A percentile compares a stretch with the other conserved stretches of the same genome.
Conservation (phyloP, 2,888 invertebrate species). For the Prosopocoilus inquinatus region DNA sequence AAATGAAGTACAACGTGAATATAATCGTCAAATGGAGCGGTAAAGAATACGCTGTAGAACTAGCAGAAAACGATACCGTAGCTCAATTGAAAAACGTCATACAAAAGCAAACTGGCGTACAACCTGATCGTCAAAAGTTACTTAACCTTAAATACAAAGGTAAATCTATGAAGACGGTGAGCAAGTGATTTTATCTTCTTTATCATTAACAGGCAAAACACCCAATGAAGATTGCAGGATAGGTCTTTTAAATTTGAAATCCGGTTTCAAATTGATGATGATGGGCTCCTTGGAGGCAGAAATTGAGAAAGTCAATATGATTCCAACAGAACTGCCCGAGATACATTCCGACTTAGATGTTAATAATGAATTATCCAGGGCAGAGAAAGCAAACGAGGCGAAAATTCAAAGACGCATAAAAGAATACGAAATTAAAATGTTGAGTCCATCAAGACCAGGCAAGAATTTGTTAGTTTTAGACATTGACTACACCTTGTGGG, state of each 20-base stretch:
- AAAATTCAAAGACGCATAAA: conserved; percentile 81
- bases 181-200: not conserved
- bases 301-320: conserved; percentile 77
- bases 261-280: conserved; percentile 92
- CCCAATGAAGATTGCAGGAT: conserved; percentile 77
- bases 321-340: conserved; percentile 79
- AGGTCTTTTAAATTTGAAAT: conserved; percentile 75
- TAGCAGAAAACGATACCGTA: conserved; percentile 77
- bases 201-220: conserved; percentile 66
- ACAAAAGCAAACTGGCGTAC: conserved; percentile 83
- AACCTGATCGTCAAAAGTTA: conserved; percentile 90
- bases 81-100: conserved; percentile 81
- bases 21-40: conserved; percentile 91
- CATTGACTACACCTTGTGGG: conserved; percentile 95
- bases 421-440: conserved; percentile 77
- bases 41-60: conserved; percentile 79
- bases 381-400: conserved; percentile 60
- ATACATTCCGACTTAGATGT: conserved; percentile 91
- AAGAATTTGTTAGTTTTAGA: conserved; percentile 92
- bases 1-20: conserved; percentile 45
- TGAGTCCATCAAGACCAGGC: conserved; percentile 78
- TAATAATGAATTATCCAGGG: conserved; percentile 77
- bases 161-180: conserved; percentile 41
- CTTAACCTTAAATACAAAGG: conserved; percentile 92
- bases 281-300: conserved; percentile 94